phyloP scores from a whole-genome alignment of 2,888 invertebrate species.

The Cryptocephalus primarius region DNA sequence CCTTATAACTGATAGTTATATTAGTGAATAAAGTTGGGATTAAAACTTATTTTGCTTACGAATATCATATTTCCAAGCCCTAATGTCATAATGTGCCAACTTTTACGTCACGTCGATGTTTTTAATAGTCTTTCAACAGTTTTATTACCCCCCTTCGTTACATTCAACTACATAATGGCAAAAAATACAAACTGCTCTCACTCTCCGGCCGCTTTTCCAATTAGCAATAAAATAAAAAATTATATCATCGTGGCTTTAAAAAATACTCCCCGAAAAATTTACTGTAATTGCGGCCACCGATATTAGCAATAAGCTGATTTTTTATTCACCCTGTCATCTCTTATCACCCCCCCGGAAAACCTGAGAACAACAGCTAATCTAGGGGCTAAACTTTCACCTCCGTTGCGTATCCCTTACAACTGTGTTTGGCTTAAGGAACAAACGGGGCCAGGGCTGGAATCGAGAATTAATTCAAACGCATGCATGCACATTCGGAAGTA shows the following conservation, averaged over 20 bases:
- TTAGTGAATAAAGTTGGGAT: no score
- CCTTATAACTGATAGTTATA: no score
- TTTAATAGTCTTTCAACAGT: no score
- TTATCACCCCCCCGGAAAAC: constrained; percentile 31
- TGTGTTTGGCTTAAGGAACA: not conserved
- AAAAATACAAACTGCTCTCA: not conserved
- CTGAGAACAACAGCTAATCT: constrained; percentile 38
- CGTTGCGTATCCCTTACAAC: not conserved
- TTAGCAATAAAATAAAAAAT: constrained; percentile 35
- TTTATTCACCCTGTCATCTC: constrained; percentile 40
- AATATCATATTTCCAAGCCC: no score
- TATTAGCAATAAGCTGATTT: constrained; percentile 43
- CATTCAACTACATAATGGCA: not conserved
- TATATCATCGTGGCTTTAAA: constrained; percentile 27
- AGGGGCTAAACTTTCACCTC: constrained; percentile 18
- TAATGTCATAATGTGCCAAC: no score
- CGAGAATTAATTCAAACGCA: not conserved
- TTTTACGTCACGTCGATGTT: no score
- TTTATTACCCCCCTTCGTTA: no score
- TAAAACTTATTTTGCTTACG: no score
- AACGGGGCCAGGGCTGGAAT: not conserved
- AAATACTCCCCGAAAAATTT: constrained; percentile 28
- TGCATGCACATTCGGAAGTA: no score
- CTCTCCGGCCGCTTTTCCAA: constrained; percentile 12
- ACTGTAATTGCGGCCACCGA: constrained; percentile 38